Evolutionary conservation across 2,113 vertebrate genomes (phyloP), one percentile per base, ranked within the genome.

Genomic region (Delphinus delphis): DNA sequence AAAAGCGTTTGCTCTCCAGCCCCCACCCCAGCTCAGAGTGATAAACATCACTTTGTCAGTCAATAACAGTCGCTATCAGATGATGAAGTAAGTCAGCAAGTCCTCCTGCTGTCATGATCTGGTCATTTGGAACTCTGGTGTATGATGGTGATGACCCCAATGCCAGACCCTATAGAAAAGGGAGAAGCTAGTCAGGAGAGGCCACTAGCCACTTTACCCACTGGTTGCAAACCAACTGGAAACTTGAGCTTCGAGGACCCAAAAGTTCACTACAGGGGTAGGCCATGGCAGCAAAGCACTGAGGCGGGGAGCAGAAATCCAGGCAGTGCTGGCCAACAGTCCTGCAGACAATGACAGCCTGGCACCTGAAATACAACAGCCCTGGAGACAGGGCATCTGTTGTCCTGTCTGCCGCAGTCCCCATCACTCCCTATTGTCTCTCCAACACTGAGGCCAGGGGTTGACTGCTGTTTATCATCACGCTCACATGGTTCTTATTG

Each of bases 401-500:
- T 0, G 5, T 36, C 18, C 70, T 31, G 44, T 41, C 58, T 28
- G 50, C 65, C 92, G 28, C 73, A 79, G 74, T 79, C 79, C 89
- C 63, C 36, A 25, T 60, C 38, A 4, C 80, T 23, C 84, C 41
- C 28, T n/a, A 1, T 8, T 17, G 20, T 5, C 6, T 83, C 94
- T 55, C 89, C 74, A 31, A 5, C 18, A 21, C 55, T 0, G 13
- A 60, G n/a, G 63, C 47, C 44, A 55, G 60, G 41, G 38, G 17
- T 44, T 8, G 0, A 23, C 88, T 26, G n/a, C 38, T 9, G 6
- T 21, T 62, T 33, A 7, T 21, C 47, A 60, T 31, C 62, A 20
- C 0, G 0, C 33, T 76, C 15, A 28, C 9, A 0, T 20, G 62
- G 76, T 5, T 79, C 55, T 36, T 67, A 68, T 44, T 4, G 2